phyloP scores from a whole-genome alignment of 2,888 invertebrate species.

The Tachina fera region DNA sequence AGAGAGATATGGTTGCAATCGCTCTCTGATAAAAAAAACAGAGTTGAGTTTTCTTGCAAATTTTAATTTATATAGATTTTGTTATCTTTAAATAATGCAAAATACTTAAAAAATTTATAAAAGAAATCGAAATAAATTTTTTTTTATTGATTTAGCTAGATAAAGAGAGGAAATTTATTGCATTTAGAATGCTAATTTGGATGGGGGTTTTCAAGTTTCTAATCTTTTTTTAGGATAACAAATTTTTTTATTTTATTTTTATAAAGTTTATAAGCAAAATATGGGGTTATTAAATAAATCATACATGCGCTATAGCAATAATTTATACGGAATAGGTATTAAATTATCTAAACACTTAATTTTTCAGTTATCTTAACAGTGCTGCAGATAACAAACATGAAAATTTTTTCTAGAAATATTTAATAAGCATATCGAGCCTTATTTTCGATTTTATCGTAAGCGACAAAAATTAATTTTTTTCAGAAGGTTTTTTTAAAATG shows the following conservation, averaged over 20 bases:
- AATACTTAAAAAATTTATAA: neutral
- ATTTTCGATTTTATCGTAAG: too few relatives aligned
- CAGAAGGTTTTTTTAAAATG: too few relatives aligned
- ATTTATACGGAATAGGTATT: neutral
- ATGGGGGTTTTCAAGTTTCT: neutral
- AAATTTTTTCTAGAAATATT: too few relatives aligned
- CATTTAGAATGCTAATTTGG: neutral
- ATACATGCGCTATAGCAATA: neutral
- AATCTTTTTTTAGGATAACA: neutral
- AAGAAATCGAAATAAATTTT: neutral
- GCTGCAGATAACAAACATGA: neutral
- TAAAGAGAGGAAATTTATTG: neutral
- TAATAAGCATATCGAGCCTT: too few relatives aligned
- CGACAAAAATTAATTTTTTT: too few relatives aligned
- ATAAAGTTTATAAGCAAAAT: neutral
- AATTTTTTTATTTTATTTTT: neutral
- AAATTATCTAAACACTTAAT: neutral
- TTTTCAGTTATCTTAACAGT: neutral
- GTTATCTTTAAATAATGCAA: neutral
- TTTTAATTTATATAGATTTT: neutral
- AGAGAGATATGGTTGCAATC: neutral
- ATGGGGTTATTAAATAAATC: conserved; percentile 18
- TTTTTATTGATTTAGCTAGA: neutral
- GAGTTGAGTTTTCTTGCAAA: conserved; percentile 12
- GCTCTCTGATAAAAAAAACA: neutral